Evolutionary conservation across 2,797 vertebrate species (phyloP).

Genomic region (Numenius phaeopus): DNA sequence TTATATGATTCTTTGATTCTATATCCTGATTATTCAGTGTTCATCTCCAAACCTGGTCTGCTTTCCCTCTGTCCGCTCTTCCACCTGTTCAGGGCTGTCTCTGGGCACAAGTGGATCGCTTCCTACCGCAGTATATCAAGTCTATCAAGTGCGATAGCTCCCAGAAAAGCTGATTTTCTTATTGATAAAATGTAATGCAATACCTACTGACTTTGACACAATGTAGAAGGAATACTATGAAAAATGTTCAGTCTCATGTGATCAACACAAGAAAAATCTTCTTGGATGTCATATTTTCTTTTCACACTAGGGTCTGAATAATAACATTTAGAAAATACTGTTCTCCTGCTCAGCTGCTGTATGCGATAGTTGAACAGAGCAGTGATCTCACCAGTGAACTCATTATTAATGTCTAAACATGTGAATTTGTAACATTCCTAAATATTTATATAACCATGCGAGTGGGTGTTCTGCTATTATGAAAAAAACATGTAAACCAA

Average conservation of each 20-base stretch:
- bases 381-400: not conserved
- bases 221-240: not conserved
- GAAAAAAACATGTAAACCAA: not conserved
- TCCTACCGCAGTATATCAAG: rapidly evolving
- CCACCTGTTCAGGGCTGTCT: not conserved
- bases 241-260: not conserved
- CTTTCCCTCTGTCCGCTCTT: not conserved
- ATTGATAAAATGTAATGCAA: not conserved
- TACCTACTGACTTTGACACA: not conserved
- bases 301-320: not conserved
- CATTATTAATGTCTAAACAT: not conserved
- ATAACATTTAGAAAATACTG: not conserved
- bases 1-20: not conserved
- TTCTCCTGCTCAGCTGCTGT: not conserved
- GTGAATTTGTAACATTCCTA: not conserved
- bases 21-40: not conserved
- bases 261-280: not conserved
- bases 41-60: not conserved
- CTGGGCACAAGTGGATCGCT: not conserved
- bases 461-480: not conserved
- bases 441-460: not conserved
- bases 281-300: not conserved
- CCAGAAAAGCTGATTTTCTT: not conserved
- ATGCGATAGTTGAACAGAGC: not conserved
- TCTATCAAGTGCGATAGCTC: not conserved